Base-by-base conservation (phyloP, 2,888 invertebrate species). In the Drosophila rubida region DNA sequence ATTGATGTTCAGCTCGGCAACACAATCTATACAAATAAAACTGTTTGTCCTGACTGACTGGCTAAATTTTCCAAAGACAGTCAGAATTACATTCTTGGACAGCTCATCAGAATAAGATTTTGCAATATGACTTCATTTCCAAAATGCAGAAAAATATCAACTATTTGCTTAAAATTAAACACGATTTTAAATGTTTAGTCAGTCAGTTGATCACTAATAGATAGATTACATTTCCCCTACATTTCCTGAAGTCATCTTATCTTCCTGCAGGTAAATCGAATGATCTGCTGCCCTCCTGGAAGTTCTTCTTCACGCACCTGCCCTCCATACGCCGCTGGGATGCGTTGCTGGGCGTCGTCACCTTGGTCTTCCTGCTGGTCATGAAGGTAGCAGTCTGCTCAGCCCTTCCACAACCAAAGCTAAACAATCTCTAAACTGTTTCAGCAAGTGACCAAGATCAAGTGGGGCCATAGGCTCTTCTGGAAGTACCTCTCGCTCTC, bases 241-340 rank as follows among this genome's bases (percentile, higher is more conserved):
- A 3, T 5, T 32, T 11, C n/a, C n/a, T n/a, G 11, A 32, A 37
- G 7, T 14, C 35, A 14, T 37, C 3, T 25, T 13, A 9, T 35
- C 9, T n/a, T 25, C 1, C 14, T 14, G 19, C 30, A 89, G 91
- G 90, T 63, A 79, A 89, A 16, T 95, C 95, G 16, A 93, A 94
- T 70, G 94, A 94, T 0, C 95, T 96, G 82, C 88, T 96, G 14
- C 93, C 93, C 0, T 93, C 95, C 0, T 91, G 95, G 89, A 91
- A 93, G 48, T 93, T 94, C 82, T 94, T 96, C 69, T 93, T 96
- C 75, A 90, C 93, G 23, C 93, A 95, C 69, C 94, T 97, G 4
- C 91, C 93, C 7, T 92, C 94, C 0, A 92, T 94, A 0, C 92
- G 93, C 23, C 82, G 93, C 9, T 95, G 95, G 93, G 97, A 97